phyloP scores from a whole-genome alignment of 2,113 vertebrate genomes.

The Pithys albifrons region DNA sequence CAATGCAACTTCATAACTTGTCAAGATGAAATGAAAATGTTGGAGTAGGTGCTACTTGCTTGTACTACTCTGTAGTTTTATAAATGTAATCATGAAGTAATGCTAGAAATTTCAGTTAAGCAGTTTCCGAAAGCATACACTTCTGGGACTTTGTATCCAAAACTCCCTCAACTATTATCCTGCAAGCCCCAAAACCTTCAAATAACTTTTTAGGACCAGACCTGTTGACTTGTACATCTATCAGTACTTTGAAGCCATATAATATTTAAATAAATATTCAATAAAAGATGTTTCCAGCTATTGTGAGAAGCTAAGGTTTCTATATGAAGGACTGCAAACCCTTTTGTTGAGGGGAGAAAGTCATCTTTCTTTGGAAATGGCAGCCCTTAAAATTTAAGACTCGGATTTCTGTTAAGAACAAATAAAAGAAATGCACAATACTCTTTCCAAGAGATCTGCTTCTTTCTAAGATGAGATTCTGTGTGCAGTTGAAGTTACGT shows the following conservation, averaged over 20 bases:
- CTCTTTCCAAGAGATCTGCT: neutral
- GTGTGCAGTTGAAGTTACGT: neutral
- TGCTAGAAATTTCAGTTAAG: neutral
- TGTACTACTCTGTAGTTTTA: neutral
- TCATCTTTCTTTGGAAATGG: neutral
- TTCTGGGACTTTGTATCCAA: neutral
- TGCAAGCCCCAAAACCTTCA: neutral
- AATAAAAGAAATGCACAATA: neutral
- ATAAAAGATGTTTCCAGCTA: neutral
- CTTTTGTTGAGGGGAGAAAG: neutral
- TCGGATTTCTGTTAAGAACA: neutral
- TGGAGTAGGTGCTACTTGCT: neutral
- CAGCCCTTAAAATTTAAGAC: neutral
- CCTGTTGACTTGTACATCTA: neutral
- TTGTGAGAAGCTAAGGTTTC: neutral
- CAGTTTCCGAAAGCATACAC: neutral
- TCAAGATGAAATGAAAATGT: neutral
- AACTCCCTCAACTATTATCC: neutral
- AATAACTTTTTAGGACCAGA: neutral
- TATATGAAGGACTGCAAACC: neutral
- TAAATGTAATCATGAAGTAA: neutral
- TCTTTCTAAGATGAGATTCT: neutral
- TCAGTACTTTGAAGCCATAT: neutral
- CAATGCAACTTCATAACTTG: neutral
- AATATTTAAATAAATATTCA: neutral